Evolutionary conservation across 2,797 vertebrate species (phyloP).

Genomic region (Limosa lapponica): DNA sequence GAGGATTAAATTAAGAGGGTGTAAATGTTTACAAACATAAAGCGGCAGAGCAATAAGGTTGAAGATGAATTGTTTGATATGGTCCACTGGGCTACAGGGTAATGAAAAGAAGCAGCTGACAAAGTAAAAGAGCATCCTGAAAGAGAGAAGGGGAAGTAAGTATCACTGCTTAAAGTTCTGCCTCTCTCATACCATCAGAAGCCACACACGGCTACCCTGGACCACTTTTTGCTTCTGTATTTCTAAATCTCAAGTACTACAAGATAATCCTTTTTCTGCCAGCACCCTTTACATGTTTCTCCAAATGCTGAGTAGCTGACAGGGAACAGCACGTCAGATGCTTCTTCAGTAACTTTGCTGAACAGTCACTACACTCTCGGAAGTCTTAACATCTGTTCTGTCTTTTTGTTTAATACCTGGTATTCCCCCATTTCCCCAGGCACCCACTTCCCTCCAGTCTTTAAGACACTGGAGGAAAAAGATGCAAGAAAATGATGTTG

Average conservation of each 20-base stretch:
- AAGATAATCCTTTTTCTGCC: neutral
- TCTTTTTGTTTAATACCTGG: neutral
- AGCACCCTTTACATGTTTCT: neutral
- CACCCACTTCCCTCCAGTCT: neutral
- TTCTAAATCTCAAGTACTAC: accelerated
- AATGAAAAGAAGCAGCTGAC: neutral
- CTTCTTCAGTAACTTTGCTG: neutral
- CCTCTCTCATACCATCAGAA: neutral
- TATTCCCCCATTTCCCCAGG: neutral
- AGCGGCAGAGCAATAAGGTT: neutral
- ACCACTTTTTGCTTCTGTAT: neutral
- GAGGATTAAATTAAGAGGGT: conserved; percentile 17
- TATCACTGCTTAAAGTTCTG: neutral
- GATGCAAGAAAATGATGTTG: neutral
- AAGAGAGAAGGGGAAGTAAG: neutral
- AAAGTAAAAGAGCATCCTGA: neutral
- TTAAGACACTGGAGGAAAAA: neutral
- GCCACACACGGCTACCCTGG: accelerated
- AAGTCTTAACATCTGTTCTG: neutral
- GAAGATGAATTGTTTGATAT: neutral
- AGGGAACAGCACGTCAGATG: accelerated
- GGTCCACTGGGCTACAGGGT: neutral
- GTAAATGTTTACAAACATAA: conserved; percentile 41
- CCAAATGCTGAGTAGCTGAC: neutral
- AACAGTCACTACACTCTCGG: neutral